Percentiles rank a stretch among this genome's conserved stretches.
Evolutionary conservation across 2,113 vertebrate genomes (phyloP).

Genomic region (Carollia perspicillata): DNA sequence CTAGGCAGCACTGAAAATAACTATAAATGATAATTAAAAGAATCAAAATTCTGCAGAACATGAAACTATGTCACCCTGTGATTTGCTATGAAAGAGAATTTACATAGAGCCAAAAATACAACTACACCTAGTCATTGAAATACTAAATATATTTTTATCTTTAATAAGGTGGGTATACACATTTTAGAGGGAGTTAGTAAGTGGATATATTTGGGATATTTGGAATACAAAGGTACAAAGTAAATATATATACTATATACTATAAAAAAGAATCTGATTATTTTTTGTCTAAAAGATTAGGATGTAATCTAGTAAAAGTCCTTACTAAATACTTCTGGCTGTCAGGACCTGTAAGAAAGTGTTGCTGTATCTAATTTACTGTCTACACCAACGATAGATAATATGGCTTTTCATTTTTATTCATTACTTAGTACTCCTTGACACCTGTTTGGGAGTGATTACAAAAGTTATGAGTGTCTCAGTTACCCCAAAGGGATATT

Average conservation of each 20-base stretch:
- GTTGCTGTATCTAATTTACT: background rate
- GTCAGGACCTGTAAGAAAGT: background rate
- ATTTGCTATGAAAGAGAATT: slow-evolving; percentile 68
- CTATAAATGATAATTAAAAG: slow-evolving; percentile 69
- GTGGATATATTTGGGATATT: slow-evolving; percentile 18
- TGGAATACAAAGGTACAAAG: background rate
- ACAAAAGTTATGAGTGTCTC: background rate
- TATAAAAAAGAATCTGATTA: background rate
- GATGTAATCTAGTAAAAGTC: background rate
- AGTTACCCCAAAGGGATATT: background rate
- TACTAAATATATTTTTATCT: slow-evolving; percentile 57
- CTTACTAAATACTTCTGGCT: background rate
- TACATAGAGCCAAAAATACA: slow-evolving; percentile 31
- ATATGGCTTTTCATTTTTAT: background rate
- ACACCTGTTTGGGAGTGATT: background rate
- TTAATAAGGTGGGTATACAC: slow-evolving; percentile 29
- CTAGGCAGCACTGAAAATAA: slow-evolving; percentile 58
- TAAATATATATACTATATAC: background rate
- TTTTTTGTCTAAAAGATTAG: background rate
- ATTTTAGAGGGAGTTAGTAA: slow-evolving; percentile 43
- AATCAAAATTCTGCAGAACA: slow-evolving; percentile 67
- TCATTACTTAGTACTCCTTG: background rate
- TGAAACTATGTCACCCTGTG: slow-evolving; percentile 49
- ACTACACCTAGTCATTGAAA: slow-evolving; percentile 54
- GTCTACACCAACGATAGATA: background rate